Base-by-base conservation (phyloP, 2,113 vertebrate species). In the Psammodynastes pulverulentus region DNA sequence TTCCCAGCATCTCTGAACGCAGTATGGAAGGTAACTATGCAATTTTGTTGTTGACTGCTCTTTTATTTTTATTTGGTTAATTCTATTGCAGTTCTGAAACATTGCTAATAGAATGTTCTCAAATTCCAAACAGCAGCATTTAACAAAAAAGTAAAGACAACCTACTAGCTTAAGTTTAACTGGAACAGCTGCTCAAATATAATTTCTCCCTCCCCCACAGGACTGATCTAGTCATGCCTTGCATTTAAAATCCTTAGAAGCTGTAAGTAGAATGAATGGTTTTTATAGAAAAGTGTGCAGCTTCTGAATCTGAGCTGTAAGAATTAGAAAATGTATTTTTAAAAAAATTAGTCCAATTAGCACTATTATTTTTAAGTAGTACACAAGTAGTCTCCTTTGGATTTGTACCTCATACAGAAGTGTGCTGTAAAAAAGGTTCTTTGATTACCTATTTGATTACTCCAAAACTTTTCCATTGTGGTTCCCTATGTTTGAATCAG, bases 21-120 rank as follows among this genome's bases (percentile, higher is more conserved):
- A 98, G 98, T 95, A 98, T 98, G 98, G 99, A 99, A 98, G 99
- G 99, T 99, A 95, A 43, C 97, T 43, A 39, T 46, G 1, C 43
- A 5, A 67, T 58, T 49, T n/a, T 79, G 21, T 84, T 43, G 3
- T 21, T 54, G 0, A 1, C 0, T 3, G 0, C 39, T 17, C 17
- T 45, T 34, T 0, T 10, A 17, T 4, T 21, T 62, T 72, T 39
- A 12, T 90, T 49, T 79, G 24, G 19, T 49, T 46, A 90, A 23
- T 0, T 0, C 0, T 87, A 39, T 9, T 56, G 48, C 49, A 21
- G 23, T 79, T 45, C 39, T n/a, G 6, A 39, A 26, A 45, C 21
- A 24, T 84, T 87, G 26, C 49, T 4, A 3, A 49, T 56, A 49
- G 72, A 39, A 34, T 43, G 45, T n/a, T 89, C 17, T 86, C 45